Conservation (phyloP, 92 coral and sea anemone genomes). For the Epizoanthus rinbou region DNA sequence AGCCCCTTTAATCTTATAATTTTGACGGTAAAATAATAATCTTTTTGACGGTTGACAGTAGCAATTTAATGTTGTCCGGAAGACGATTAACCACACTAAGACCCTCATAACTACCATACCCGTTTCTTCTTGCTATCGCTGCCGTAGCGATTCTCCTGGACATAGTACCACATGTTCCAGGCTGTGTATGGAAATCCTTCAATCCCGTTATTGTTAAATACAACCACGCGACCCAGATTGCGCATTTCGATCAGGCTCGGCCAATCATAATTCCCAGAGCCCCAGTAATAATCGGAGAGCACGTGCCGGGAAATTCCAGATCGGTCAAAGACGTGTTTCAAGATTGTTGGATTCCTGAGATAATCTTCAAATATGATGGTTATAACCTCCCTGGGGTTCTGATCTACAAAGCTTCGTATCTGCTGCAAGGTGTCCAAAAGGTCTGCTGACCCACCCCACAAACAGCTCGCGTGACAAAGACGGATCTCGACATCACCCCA, state of each 20-base stretch:
- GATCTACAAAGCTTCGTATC: conserved; percentile 77
- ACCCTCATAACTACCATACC: conserved; percentile 36
- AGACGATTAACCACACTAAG: too few relatives aligned
- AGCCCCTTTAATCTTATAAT: too few relatives aligned
- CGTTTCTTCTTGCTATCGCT: conserved; percentile 33
- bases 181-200: conserved; percentile 84
- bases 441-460: conserved; percentile 91
- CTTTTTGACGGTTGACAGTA: too few relatives aligned
- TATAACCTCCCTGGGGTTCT: conserved; percentile 76
- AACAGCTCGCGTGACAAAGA: conserved; percentile 87
- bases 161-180: conserved; percentile 91
- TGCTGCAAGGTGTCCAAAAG: conserved; percentile 79
- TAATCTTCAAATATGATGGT: conserved; percentile 92
- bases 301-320: conserved; percentile 82
- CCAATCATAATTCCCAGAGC: conserved; percentile 72
- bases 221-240: conserved; percentile 85
- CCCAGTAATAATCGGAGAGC: conserved; percentile 74
- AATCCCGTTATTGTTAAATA: conserved; percentile 86
- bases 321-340: conserved; percentile 82
- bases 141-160: conserved; percentile 93
- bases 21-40: too few relatives aligned
- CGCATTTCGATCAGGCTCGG: conserved; percentile 89
- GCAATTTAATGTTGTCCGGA: too few relatives aligned
- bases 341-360: conserved; percentile 76
- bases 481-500: conserved; percentile 89